Evolutionary conservation across 1,140 invertebrate species (phyloP).

Genomic region (Sarcophaga bullata): DNA sequence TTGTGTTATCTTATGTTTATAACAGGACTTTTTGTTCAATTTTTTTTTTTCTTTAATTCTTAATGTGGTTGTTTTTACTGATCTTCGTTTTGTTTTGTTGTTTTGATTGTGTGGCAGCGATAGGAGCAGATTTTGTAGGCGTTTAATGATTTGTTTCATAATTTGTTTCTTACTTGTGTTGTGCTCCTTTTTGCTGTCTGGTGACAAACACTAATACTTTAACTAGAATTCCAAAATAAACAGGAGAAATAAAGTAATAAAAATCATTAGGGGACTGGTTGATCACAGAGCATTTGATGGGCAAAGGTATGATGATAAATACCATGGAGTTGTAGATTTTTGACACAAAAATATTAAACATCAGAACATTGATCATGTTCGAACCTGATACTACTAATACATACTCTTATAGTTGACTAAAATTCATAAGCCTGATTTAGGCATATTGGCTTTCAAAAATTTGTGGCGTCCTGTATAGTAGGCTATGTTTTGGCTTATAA

Average conservation of each 20-base stretch:
- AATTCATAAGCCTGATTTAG: too few species aligned
- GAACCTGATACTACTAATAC: too few species aligned
- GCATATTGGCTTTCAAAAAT: too few species aligned
- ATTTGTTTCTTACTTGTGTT: constrained; percentile 1
- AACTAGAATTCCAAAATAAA: neutral
- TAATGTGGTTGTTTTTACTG: too few species aligned
- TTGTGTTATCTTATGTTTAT: neutral
- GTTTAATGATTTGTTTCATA: constrained; percentile 15
- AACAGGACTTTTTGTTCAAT: neutral
- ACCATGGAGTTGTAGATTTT: too few species aligned
- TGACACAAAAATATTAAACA: too few species aligned
- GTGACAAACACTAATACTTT: neutral
- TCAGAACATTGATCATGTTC: too few species aligned
- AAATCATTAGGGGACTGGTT: neutral
- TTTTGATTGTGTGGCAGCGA: neutral
- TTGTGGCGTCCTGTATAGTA: too few species aligned
- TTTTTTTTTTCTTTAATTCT: neutral
- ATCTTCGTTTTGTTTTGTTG: neutral
- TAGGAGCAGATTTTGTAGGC: neutral
- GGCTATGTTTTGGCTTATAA: too few species aligned
- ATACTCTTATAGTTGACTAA: too few species aligned
- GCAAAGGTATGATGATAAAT: too few species aligned
- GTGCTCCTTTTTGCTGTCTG: neutral
- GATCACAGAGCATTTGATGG: too few species aligned
- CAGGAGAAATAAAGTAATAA: constrained; percentile 1